Evolutionary conservation across 1,140 invertebrate species (phyloP).

Genomic region (Conus betulinus): DNA sequence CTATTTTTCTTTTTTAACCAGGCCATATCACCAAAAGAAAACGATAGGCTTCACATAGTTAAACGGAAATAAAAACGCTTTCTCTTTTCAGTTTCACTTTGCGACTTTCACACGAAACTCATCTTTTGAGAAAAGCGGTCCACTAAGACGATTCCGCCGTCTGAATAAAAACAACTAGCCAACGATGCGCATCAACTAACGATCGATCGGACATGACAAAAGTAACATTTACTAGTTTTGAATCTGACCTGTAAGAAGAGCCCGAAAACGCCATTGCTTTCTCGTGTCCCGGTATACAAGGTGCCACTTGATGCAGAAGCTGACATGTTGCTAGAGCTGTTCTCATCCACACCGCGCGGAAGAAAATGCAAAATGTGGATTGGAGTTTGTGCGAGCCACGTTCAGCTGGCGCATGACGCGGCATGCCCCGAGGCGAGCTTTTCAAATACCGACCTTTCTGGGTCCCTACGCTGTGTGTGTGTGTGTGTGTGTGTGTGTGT

Average conservation of each 20-base stretch:
- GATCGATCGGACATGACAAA: no score
- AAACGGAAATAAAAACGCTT: no score
- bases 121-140: no score
- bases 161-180: no score
- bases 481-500: background rate
- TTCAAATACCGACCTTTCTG: background rate
- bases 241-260: slow-evolving; percentile 20
- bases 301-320: background rate
- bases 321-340: background rate
- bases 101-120: no score
- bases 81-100: no score
- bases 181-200: no score
- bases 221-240: background rate
- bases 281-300: slow-evolving; percentile 2
- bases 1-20: no score
- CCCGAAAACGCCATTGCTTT: slow-evolving; percentile 17
- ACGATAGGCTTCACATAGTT: no score
- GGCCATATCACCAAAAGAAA: no score
- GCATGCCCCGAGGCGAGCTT: background rate
- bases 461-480: no score
- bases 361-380: background rate
- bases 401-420: background rate
- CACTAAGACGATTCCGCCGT: no score
- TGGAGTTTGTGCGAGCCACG: background rate
- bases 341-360: background rate